Base-by-base conservation (phyloP, 1,140 invertebrate species). In the Cotesia chilonis region DNA sequence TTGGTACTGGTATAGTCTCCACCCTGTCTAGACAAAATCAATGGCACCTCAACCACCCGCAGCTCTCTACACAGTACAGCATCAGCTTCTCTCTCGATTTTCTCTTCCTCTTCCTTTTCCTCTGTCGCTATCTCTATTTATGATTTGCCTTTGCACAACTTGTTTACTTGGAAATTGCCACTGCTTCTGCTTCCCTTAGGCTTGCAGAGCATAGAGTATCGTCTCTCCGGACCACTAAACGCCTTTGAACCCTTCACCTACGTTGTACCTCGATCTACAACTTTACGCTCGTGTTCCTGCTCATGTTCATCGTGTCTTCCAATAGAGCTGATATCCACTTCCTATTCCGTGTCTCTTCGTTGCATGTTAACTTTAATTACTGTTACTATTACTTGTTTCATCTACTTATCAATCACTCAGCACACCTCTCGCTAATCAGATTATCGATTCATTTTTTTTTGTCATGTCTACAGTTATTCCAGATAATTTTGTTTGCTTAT, bases 21-120 rank as follows among this genome's bases (percentile, higher is more conserved):
- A 83, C 82, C 83, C 83, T 80, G 83, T 84, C 82, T 84, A 84
- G 82, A 84, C 83, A 84, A 84, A 84, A 84, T 84, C 83, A 84
- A 84, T 84, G 83, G 81, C 80, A 84, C 82, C 82, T 82, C 79
- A 79, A 80, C 76, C 79, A 76, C 78, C 76, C 71, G 74, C 68
- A 68, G 28, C 28, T 28, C 28, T 28, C 28, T 28, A 28, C 28
- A 28, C 28, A 28, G 28, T 28, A 64, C 55, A 51, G 52, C 52
- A 61, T 28, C 74, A 59, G 20, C 63, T 64, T 54, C 63, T 63
- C 38, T 47, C 64, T 54, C 51, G 52, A 28, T 55, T 75, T 47
- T 55, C 51, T 70, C 61, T 38, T 75, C 68, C 72, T 71, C 55
- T 71, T 74, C 61, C 37, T 73, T 47, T 47, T 12, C 5, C 10